These are phyloP conservation scores for Sorex araneus DNA, from an alignment of 2,113 vertebrate species.

Conservation along the genomic window DNA sequence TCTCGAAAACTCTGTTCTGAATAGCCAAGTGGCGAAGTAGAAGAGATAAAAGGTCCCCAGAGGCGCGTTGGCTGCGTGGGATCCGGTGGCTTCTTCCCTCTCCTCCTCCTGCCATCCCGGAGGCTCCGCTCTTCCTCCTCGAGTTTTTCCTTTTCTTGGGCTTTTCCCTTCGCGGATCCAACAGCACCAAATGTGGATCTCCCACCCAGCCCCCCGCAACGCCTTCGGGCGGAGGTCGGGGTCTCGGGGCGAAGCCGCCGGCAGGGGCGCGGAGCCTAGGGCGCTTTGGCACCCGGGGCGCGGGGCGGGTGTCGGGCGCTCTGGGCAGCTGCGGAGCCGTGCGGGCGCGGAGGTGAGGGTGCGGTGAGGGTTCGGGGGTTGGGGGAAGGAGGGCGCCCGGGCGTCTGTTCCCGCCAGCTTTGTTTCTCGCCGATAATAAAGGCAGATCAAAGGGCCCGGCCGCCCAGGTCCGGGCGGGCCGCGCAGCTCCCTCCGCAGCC, in stretches of 20 bases:
- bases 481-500: slow-evolving; percentile 89
- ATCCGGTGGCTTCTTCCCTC: background rate
- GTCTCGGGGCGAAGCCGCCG: background rate
- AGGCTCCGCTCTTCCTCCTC: background rate
- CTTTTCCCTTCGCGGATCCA: background rate
- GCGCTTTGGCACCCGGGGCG: background rate
- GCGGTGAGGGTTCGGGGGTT: slow-evolving; percentile 65
- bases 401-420: slow-evolving; percentile 90
- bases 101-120: background rate
- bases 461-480: slow-evolving; percentile 87
- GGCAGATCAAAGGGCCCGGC: slow-evolving; percentile 91
- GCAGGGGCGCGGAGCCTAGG: background rate
- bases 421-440: slow-evolving; percentile 91
- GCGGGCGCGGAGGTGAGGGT: slow-evolving; percentile 45
- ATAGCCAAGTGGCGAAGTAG: slow-evolving; percentile 68
- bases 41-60: slow-evolving; percentile 60
- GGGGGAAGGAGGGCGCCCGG: slow-evolving; percentile 88
- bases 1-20: slow-evolving; percentile 49
- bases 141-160: slow-evolving; percentile 19
- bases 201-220: background rate
- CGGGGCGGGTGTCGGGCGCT: slow-evolving; percentile 10
- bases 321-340: slow-evolving; percentile 26
- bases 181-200: background rate
- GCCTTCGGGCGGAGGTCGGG: background rate
- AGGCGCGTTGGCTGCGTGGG: background rate